These are phyloP conservation scores for Bagarius yarrelli DNA, from an alignment of 2,113 vertebrate genomes.

Conservation along the genomic window DNA sequence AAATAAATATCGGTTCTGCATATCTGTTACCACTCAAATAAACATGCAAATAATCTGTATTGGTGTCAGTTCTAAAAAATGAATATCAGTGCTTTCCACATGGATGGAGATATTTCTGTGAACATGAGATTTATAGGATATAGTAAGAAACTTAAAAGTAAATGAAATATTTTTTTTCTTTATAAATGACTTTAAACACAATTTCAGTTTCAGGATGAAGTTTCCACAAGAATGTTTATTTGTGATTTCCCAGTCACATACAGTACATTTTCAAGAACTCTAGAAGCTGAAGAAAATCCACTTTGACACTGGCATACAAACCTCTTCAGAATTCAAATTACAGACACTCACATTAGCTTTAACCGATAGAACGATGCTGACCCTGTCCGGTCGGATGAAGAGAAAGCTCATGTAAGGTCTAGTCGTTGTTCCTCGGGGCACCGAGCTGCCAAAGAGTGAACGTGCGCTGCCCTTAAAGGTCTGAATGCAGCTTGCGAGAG, in stretches of 20 bases:
- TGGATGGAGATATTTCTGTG: too few species aligned
- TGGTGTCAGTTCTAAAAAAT: too few species aligned
- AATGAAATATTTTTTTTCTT: too few species aligned
- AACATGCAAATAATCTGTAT: too few species aligned
- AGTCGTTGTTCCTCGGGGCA: constrained; percentile 8
- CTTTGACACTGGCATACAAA: constrained; percentile 40
- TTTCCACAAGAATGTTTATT: constrained; percentile 72
- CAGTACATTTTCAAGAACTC: constrained; percentile 60
- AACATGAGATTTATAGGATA: too few species aligned
- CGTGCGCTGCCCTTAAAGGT: constrained; percentile 41
- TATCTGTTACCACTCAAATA: too few species aligned
- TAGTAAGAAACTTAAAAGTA: too few species aligned
- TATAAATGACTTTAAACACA: constrained; percentile 4
- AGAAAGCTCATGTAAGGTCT: constrained; percentile 30
- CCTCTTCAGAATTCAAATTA: constrained; percentile 41
- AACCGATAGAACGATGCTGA: constrained; percentile 29
- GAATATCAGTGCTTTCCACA: too few species aligned
- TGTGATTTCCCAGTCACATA: constrained; percentile 66
- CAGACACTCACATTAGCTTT: constrained; percentile 25
- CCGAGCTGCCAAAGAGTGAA: constrained; percentile 35
- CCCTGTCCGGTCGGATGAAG: constrained; percentile 32
- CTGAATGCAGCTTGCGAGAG: constrained; percentile 62
- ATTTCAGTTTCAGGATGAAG: not conserved
- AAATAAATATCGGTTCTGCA: too few species aligned
- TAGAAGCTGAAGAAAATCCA: constrained; percentile 51